Evolutionary conservation across 2,888 invertebrate genomes (phyloP).

Genomic region (Lydus trimaculatus): DNA sequence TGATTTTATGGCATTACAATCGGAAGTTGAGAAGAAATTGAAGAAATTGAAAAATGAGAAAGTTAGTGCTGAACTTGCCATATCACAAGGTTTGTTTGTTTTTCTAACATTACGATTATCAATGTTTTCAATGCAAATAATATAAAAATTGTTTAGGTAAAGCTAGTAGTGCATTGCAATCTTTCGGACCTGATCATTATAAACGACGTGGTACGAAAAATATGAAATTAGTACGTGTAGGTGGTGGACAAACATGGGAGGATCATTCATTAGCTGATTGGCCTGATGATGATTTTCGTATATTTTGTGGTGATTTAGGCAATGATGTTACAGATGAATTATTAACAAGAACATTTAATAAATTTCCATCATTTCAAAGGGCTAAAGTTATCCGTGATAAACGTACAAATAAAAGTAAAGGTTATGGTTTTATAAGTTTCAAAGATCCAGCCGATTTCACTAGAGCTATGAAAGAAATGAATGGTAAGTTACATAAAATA

Average conservation of each 20-base stretch:
- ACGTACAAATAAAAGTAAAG: slow-evolving; percentile 97
- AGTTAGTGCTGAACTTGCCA: slow-evolving; percentile 71
- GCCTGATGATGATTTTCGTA: slow-evolving; percentile 98
- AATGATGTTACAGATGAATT: slow-evolving; percentile 99
- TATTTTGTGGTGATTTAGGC: slow-evolving; percentile 99
- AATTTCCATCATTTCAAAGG: slow-evolving; percentile 90
- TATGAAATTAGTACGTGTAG: slow-evolving; percentile 83
- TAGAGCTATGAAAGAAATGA: slow-evolving; percentile 99
- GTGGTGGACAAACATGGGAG: slow-evolving; percentile 97
- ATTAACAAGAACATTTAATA: slow-evolving; percentile 93
- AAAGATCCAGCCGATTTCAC: slow-evolving; percentile 98
- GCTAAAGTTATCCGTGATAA: slow-evolving; percentile 97
- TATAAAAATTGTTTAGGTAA: slow-evolving; percentile 53
- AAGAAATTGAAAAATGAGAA: slow-evolving; percentile 72
- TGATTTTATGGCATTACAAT: slow-evolving; percentile 65
- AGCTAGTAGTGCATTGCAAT: slow-evolving; percentile 66
- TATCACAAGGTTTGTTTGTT: slow-evolving; percentile 63
- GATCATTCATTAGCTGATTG: slow-evolving; percentile 93
- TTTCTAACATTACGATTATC: too few species aligned
- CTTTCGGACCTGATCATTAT: slow-evolving; percentile 65
- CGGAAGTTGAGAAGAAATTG: slow-evolving; percentile 66
- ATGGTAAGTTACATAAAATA: slow-evolving; percentile 72
- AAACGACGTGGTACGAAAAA: slow-evolving; percentile 58
- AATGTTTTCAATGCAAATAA: slow-evolving; percentile 22
- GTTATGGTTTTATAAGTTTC: slow-evolving; percentile 98